Evolutionary conservation across 2,113 vertebrate genomes (phyloP), one percentile per base, ranked within the genome.

Genomic region (Heterotis niloticus): DNA sequence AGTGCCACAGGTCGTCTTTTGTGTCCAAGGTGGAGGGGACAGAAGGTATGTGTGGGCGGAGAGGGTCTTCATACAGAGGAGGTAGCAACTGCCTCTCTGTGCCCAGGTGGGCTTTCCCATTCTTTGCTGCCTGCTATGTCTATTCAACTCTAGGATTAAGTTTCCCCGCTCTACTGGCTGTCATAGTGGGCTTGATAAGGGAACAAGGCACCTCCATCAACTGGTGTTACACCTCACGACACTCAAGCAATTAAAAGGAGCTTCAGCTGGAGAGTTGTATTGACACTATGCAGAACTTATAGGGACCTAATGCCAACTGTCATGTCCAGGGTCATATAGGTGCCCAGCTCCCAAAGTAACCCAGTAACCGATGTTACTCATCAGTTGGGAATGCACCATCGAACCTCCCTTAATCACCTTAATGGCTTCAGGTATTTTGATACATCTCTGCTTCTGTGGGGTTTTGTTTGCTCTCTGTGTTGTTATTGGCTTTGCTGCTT

Each of bases 381-480:
- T 73, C 65, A 71, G 34, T 66, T 70, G 78, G 77, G 79, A 71
- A 78, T 77, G 69, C 78, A 26, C 24, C 64, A 69, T 56, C 66
- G 77, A 66, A 62, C 81, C 64, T 23, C 69, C 77, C 57, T 54
- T 85, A 80, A 88, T 89, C 84, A 85, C 85, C 77, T 64, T 88
- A 87, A 88, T 89, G 84, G 84, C 79, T 78, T 77, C n/a, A 1
- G 64, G 86, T 85, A 79, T 83, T 83, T 77, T 85, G 88, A 90
- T 88, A 86, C 84, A 77, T 82, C 81, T 84, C 78, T 81, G 81
- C 66, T 24, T 78, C 74, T 81, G 78, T 20, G 76, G 51, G 77
- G 66, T 81, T 89, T 83, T 87, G 87, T 90, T 89, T 89, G 84
- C 83, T 64, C 72, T 75, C 56, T 84, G 86, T 87, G 85, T 89